Base-by-base conservation (phyloP, 2,888 invertebrate species). In the Eupithecia tripunctaria region DNA sequence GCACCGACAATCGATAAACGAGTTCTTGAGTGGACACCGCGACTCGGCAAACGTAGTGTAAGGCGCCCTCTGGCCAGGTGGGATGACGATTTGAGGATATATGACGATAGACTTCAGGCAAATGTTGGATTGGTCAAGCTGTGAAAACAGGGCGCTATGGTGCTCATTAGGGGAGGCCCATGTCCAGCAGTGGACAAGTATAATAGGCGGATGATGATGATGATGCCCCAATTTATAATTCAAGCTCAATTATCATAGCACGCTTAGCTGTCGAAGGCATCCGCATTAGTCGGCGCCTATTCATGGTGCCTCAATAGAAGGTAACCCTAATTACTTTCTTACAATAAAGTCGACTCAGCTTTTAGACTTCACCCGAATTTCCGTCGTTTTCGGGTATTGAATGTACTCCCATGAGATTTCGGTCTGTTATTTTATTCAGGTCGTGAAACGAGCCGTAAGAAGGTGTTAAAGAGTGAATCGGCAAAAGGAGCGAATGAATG, bases 381-480 rank as follows among this genome's bases (percentile, higher is more conserved):
- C 71, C 79, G 80, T 81, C 82, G 80, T 79, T 79, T 82, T 82
- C 76, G 82, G 80, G 82, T 84, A 84, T 84, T 88, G 87, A 89
- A 88, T 89, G 83, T 84, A 85, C 77, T 86, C 88, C 85, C 89
- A 84, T 85, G 87, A 88, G 91, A 83, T 84, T 88, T 83, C 75
- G 77, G 81, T 82, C 82, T 85, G 86, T 88, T 92, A 90, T 90
- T 90, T 93, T 93, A 93, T 93, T 93, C 91, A 93, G 84, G 82
- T 83, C 86, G 87, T 89, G 91, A 89, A 89, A 86, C 88, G 86
- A 87, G 82, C 85, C 85, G 88, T 92, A 91, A 91, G 90, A 89
- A 93, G 91, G 93, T 93, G 93, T 91, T 92, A 92, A 93, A 91
- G 89, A 92, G 92, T 89, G 91, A 92, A 92, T 89, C 87, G 89